Evolutionary conservation across 2,888 invertebrate species (phyloP).

Genomic region (Papilio protenor): DNA sequence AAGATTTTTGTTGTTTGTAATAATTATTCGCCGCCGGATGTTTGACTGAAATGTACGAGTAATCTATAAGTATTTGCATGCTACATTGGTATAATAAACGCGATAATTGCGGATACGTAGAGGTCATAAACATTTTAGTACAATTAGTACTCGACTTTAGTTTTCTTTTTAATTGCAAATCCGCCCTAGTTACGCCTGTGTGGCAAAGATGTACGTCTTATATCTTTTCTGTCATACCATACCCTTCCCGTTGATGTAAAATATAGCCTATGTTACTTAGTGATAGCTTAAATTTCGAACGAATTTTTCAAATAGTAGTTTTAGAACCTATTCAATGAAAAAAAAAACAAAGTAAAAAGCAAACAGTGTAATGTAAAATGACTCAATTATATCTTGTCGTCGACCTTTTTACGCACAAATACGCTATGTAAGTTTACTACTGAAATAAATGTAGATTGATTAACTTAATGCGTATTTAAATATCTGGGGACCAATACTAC

Average conservation of each 20-base stretch:
- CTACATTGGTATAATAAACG: constrained; percentile 31
- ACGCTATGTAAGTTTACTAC: constrained; percentile 24
- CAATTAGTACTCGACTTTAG: not conserved
- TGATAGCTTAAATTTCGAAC: too few species aligned
- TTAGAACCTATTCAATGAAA: too few species aligned
- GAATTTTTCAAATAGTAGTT: too few species aligned
- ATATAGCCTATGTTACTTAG: too few species aligned
- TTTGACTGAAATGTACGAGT: constrained; percentile 33
- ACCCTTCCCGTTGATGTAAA: too few species aligned
- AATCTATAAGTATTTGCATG: constrained; percentile 35
- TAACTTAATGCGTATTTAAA: constrained; percentile 39
- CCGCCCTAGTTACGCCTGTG: too few species aligned
- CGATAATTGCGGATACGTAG: constrained; percentile 29
- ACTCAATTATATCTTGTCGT: not conserved
- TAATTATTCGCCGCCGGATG: constrained; percentile 20
- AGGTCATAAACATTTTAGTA: not conserved
- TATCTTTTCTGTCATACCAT: too few species aligned
- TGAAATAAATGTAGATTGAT: constrained; percentile 20
- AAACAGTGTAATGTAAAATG: not conserved
- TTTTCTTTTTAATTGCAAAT: not conserved
- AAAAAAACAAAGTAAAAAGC: too few species aligned
- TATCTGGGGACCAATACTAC: constrained; percentile 4
- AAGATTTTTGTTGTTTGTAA: constrained; percentile 27
- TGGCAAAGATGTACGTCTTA: too few species aligned
- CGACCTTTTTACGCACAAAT: not conserved